A percentile compares a stretch with the other conserved stretches of the same genome.
Conservation (phyloP, 2,797 vertebrate genomes). For the Jordanella pulchra region DNA sequence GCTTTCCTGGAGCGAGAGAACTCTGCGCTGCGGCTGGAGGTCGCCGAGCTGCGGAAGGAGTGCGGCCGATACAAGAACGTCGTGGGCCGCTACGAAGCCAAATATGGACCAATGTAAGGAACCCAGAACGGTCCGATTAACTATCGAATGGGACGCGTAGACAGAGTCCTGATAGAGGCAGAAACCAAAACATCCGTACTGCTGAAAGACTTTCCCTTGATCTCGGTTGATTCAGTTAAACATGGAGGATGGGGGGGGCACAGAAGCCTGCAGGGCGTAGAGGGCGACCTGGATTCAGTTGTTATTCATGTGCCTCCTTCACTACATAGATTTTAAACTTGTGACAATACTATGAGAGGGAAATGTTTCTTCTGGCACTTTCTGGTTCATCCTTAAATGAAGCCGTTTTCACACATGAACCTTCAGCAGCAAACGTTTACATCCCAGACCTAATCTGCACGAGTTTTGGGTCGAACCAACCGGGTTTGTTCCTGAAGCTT, state of each 20-base stretch:
- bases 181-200: not conserved
- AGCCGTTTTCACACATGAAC: not conserved
- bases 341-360: not conserved
- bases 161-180: not conserved
- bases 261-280: not conserved
- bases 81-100: slow-evolving; percentile 87
- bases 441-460: not conserved
- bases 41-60: slow-evolving; percentile 92
- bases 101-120: slow-evolving; percentile 90
- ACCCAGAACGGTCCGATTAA: not conserved
- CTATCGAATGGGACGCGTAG: not conserved
- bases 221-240: not conserved
- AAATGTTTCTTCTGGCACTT: not conserved
- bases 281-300: not conserved
- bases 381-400: not conserved
- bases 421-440: not conserved
- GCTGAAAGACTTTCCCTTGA: not conserved
- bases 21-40: slow-evolving; percentile 87
- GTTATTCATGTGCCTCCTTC: not conserved
- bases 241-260: not conserved
- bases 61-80: slow-evolving; percentile 87
- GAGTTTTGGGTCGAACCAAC: too few relatives aligned
- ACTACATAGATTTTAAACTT: not conserved
- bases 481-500: not conserved
- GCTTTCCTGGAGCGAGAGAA: slow-evolving; percentile 97